A percentile compares a stretch with the other conserved stretches of the same genome.
These are phyloP conservation scores for Damaliscus lunatus DNA, from an alignment of 2,113 vertebrate species.

Conservation along the genomic window DNA sequence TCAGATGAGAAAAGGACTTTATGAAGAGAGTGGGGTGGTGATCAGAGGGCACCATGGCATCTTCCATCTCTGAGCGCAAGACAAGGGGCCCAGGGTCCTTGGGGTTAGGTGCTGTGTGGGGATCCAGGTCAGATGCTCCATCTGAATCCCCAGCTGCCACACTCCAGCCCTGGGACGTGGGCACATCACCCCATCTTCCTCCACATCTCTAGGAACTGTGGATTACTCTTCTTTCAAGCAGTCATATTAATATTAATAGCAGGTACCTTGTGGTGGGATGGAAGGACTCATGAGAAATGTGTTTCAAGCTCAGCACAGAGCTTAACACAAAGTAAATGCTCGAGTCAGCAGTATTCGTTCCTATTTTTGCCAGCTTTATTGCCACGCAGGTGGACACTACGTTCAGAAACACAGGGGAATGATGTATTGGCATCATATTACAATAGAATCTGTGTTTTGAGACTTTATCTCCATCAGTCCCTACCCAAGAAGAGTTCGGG, in stretches of 20 bases:
- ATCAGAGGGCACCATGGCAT: neutral
- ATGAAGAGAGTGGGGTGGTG: too few species aligned
- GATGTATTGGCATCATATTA: fast-evolving
- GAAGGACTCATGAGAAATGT: neutral
- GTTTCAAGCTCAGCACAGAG: neutral
- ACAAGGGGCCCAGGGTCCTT: fast-evolving
- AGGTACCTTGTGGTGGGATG: fast-evolving
- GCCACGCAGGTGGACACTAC: neutral
- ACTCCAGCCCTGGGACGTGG: neutral
- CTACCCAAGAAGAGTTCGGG: neutral
- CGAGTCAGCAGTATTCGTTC: fast-evolving
- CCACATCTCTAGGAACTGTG: neutral
- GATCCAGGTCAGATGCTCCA: too few species aligned
- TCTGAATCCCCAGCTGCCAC: neutral
- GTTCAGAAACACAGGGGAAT: neutral
- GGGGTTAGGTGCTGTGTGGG: fast-evolving
- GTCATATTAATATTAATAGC: neutral
- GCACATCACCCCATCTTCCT: neutral
- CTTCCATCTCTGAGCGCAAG: neutral
- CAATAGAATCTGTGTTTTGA: neutral
- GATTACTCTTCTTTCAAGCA: neutral
- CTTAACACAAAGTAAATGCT: fast-evolving
- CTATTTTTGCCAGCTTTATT: neutral
- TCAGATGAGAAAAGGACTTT: neutral
- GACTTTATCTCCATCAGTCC: neutral